phyloP scores from a whole-genome alignment of 2,888 invertebrate genomes.

The Hetaerina titia region DNA sequence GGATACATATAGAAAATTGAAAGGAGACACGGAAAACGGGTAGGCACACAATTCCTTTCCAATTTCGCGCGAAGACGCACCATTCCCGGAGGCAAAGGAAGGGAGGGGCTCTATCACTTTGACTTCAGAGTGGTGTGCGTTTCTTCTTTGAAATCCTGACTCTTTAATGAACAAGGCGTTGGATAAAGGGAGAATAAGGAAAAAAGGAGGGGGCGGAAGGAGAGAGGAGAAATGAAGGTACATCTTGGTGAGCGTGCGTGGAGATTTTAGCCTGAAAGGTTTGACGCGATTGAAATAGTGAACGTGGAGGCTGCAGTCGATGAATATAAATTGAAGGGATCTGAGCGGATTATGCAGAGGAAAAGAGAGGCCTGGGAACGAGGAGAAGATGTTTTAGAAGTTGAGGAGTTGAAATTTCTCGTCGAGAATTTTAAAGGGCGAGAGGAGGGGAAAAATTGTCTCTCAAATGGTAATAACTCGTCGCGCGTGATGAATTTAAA shows the following conservation, averaged over 20 bases:
- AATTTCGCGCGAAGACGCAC: not conserved
- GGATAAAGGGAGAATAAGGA: not conserved
- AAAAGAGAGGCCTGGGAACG: not conserved
- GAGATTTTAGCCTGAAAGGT: constrained; percentile 39
- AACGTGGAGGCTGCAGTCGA: constrained; percentile 46
- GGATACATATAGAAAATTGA: not conserved
- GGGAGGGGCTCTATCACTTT: not conserved
- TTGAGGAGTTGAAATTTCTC: constrained; percentile 41
- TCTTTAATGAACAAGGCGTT: not conserved
- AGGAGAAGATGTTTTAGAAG: not conserved
- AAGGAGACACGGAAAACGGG: not conserved
- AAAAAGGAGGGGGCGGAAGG: not conserved
- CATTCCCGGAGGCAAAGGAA: not conserved
- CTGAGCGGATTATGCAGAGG: constrained; percentile 42
- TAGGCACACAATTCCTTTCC: not conserved
- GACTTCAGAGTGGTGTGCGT: not conserved
- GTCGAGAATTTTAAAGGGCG: constrained; percentile 9
- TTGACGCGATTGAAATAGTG: constrained; percentile 62
- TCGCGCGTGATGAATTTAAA: not conserved
- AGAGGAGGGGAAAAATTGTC: not conserved
- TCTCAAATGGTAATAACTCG: constrained; percentile 27
- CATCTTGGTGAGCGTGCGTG: not conserved
- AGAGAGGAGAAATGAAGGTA: not conserved
- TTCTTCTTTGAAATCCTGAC: not conserved
- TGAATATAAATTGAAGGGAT: constrained; percentile 67